phyloP scores from a whole-genome alignment of 2,888 invertebrate genomes.

The Pseudococcus jackbeardsleyi region DNA sequence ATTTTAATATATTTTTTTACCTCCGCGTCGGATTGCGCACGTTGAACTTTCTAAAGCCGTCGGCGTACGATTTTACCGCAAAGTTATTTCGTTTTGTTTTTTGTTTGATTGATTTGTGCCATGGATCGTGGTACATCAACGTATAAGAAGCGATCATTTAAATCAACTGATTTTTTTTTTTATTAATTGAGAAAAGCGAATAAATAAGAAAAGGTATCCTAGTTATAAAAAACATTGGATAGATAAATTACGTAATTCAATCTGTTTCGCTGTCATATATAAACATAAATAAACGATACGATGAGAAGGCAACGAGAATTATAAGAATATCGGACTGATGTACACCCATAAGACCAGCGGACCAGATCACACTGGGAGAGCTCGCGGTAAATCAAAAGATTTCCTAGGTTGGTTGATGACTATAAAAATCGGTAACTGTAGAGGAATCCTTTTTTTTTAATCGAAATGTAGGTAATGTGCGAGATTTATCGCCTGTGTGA shows the following conservation, averaged over 20 bases:
- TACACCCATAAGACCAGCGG: too few species aligned
- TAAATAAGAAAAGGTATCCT: not conserved
- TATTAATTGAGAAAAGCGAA: not conserved
- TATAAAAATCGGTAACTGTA: constrained; percentile 30
- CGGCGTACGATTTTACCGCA: not conserved
- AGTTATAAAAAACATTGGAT: not conserved
- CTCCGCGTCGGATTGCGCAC: not conserved
- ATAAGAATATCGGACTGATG: too few species aligned
- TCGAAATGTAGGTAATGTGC: constrained; percentile 36
- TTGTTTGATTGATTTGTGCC: constrained; percentile 47
- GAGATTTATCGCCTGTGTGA: constrained; percentile 9
- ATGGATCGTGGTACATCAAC: not conserved
- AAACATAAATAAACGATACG: constrained; percentile 30
- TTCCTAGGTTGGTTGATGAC: not conserved
- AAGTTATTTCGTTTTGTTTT: not conserved
- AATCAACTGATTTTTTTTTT: not conserved
- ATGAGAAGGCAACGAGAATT: not conserved
- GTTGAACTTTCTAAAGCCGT: constrained; percentile 49
- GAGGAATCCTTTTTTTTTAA: constrained; percentile 41
- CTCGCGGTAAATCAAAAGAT: constrained; percentile 33
- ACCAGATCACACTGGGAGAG: not conserved
- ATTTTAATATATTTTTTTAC: constrained; percentile 42
- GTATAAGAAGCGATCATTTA: constrained; percentile 7
- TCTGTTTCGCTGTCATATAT: constrained; percentile 33
- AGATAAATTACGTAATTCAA: constrained; percentile 46